Percentiles rank a stretch among this genome's conserved stretches.
Conservation (phyloP, 64 coral and sea anemone species). For the Actinia equina region DNA sequence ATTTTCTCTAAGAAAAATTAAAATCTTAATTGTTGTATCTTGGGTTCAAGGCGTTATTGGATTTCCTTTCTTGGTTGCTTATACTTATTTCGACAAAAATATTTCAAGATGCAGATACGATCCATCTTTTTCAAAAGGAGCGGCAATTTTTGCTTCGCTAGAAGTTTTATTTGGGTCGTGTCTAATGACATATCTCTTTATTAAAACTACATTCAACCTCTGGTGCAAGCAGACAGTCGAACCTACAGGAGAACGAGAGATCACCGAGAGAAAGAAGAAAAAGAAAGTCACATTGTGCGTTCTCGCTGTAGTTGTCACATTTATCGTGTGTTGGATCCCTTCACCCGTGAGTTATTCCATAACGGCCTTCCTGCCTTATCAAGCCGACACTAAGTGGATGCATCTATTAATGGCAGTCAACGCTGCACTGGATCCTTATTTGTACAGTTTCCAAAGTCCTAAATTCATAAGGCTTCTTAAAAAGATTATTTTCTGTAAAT, state of each 20-base stretch:
- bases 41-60: not conserved
- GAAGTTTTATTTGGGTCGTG: not conserved
- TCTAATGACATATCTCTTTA: not conserved
- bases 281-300: too few species aligned
- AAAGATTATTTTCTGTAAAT: not conserved
- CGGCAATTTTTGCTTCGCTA: not conserved
- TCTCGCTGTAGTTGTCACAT: too few species aligned
- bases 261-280: too few species aligned
- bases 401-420: too few species aligned
- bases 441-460: too few species aligned
- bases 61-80: not conserved
- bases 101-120: not conserved
- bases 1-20: not conserved
- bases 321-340: too few species aligned
- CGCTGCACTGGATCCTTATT: too few species aligned
- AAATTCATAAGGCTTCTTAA: not conserved
- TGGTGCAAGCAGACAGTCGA: too few species aligned
- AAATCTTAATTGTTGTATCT: not conserved
- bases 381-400: too few species aligned
- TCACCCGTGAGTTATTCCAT: too few species aligned
- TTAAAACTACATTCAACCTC: not conserved
- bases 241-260: too few species aligned
- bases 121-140: not conserved
- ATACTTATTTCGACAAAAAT: not conserved
- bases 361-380: too few species aligned